Evolutionary conservation across 2,113 vertebrate species (phyloP).

Genomic region (Gobio gobio): DNA sequence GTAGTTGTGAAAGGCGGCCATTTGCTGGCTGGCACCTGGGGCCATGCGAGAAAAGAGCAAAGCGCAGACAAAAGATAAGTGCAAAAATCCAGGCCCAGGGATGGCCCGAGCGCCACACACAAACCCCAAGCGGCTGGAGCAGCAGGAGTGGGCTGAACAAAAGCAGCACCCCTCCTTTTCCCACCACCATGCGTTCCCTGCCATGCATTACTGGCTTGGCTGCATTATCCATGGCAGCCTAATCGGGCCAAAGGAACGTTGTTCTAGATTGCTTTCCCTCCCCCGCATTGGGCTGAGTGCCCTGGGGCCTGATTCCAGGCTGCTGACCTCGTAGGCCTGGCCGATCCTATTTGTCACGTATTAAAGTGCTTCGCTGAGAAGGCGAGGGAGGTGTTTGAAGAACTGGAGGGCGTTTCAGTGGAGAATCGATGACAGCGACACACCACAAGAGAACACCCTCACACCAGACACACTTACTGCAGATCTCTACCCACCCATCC

Average conservation of each 20-base stretch:
- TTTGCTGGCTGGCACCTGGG: constrained; percentile 71
- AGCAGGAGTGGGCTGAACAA: constrained; percentile 74
- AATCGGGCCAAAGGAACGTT: constrained; percentile 75
- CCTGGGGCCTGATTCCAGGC: constrained; percentile 30
- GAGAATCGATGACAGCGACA: constrained; percentile 7
- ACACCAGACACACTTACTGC: background rate
- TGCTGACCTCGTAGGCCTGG: constrained; percentile 56
- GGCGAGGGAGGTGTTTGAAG: constrained; percentile 22
- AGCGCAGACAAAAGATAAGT: constrained; percentile 72
- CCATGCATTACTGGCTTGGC: constrained; percentile 73
- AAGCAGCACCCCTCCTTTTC: constrained; percentile 61
- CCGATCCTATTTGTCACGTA: constrained; percentile 63
- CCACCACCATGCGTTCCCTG: constrained; percentile 60
- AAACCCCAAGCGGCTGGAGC: constrained; percentile 72
- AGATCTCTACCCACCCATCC: background rate
- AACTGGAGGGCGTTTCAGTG: constrained; percentile 4
- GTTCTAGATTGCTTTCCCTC: constrained; percentile 61
- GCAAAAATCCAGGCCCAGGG: constrained; percentile 70
- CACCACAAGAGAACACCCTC: background rate
- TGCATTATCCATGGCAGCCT: constrained; percentile 76
- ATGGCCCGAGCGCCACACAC: constrained; percentile 71
- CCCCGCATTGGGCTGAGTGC: constrained; percentile 3
- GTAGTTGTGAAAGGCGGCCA: constrained; percentile 70
- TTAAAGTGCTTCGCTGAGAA: constrained; percentile 62
- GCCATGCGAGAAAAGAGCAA: constrained; percentile 74